Conservation (phyloP, 23 tunicate species). For the Ascidia mentula region DNA sequence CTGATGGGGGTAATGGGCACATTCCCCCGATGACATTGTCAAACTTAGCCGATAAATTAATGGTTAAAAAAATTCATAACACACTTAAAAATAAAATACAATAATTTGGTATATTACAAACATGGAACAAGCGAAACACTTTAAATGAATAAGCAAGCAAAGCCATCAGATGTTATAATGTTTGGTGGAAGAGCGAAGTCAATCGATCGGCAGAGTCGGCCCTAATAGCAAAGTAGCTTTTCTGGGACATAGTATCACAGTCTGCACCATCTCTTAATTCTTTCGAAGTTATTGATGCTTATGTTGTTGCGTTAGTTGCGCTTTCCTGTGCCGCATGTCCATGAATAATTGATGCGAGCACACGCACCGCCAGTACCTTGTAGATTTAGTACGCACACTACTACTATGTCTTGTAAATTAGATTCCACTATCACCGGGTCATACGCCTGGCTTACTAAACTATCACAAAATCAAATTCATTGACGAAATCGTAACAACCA, state of each 20-base stretch:
- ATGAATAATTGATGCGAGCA: conserved; percentile 5
- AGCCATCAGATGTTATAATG: too few species aligned
- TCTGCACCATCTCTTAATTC: too few species aligned
- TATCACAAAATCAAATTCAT: too few species aligned
- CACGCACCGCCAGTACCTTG: not conserved
- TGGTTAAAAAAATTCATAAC: not conserved
- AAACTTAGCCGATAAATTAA: not conserved
- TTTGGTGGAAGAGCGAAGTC: too few species aligned
- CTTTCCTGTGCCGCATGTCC: not conserved
- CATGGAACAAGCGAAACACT: too few species aligned
- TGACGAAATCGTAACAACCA: too few species aligned
- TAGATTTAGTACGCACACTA: not conserved
- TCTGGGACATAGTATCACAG: too few species aligned
- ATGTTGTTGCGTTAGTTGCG: not conserved
- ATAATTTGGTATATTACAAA: too few species aligned
- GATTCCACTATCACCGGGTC: not conserved
- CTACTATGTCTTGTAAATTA: not conserved
- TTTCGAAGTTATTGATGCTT: not conserved
- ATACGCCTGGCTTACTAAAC: too few species aligned
- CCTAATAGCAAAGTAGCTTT: too few species aligned
- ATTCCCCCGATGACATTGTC: not conserved
- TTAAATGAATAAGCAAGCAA: too few species aligned
- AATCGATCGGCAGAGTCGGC: too few species aligned
- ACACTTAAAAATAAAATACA: not conserved
- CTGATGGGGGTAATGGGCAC: not conserved